Base-by-base conservation (phyloP, 2,888 invertebrate species). In the Eutolmus rufibarbis region DNA sequence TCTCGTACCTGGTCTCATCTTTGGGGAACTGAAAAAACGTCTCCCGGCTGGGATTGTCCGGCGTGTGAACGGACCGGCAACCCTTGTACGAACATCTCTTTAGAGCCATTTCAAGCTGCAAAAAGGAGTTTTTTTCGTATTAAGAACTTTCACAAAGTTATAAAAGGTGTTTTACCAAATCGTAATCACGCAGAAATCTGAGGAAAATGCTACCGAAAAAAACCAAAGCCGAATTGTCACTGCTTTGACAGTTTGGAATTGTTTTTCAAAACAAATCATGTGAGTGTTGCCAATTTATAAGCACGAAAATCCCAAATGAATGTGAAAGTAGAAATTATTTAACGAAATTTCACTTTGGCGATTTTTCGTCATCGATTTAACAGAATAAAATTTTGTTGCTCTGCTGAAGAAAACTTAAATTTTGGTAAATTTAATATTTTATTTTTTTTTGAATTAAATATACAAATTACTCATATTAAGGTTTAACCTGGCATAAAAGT, bases 21-120 rank as follows among this genome's bases (percentile, higher is more conserved):
- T 84, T 82, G 2, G 88, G 88, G 79, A 88, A 88, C 79, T 87
- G 74, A 66, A 88, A 88, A 34, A 88, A 88, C 31, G 88, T 88
- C n/a, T 88, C 77, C 14, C 43, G 40, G 46, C 87, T 37, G 16
- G 57, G 57, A n/a, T 9, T 37, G 19, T 81, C 43, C 1, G 76
- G 76, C 2, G 82, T 37, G 12, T 46, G 51, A 8, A 37, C 51
- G 7, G 87, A 76, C 28, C 40, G 16, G 28, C 88, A 88, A 1
- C 87, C 87, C 81, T 88, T 88, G 37, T 88, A 88, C 2, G 77
- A 82, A 37, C 88, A 88, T 40, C 23, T 4, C 74, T 88, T 88
- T 28, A 74, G 74, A 28, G 76, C 40, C 82, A 82, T 82, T 34
- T 78, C 19, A 43, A 1, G 9, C 12, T 14, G 14, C 1, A 43